Percentiles rank a stretch among this genome's conserved stretches.
phyloP scores from a whole-genome alignment of 1,140 invertebrate genomes.

The Diplogasteroides magnus region DNA sequence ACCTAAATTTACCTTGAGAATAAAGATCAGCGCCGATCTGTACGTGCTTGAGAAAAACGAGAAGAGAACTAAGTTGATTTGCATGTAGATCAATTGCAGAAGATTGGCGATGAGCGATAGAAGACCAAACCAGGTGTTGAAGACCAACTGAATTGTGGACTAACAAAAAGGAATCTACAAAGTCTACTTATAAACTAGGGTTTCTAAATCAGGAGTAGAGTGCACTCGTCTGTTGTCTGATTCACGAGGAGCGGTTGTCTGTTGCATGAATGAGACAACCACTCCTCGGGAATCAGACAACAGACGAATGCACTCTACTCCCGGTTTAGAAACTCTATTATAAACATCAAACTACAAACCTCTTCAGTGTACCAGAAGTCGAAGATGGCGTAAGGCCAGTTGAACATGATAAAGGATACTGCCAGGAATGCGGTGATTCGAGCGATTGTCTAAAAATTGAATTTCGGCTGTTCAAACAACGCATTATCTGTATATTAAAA shows the following conservation, averaged over 20 bases:
- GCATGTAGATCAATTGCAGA: constrained; percentile 16
- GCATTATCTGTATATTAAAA: no score
- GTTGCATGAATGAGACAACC: no score
- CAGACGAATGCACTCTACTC: no score
- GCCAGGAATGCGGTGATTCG: constrained; percentile 34
- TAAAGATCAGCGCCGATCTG: neutral
- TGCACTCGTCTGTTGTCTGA: no score
- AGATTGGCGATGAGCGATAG: neutral
- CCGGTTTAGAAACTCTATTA: no score
- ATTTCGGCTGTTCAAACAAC: no score
- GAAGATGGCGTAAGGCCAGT: constrained; percentile 31
- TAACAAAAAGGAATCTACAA: no score
- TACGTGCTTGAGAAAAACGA: constrained; percentile 16
- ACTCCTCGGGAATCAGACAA: no score
- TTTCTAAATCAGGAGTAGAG: no score
- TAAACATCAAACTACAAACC: neutral
- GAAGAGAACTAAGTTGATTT: constrained; percentile 28
- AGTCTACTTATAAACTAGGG: no score
- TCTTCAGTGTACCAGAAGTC: constrained; percentile 29
- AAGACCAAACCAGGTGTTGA: neutral
- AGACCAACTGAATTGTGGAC: neutral
- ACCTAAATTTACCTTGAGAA: constrained; percentile 3
- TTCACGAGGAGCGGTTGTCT: no score
- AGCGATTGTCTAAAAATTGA: constrained; percentile 13
- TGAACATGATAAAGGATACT: constrained; percentile 24